These are phyloP conservation scores for Zonitis immaculata DNA, from an alignment of 2,888 invertebrate genomes.

Conservation along the genomic window DNA sequence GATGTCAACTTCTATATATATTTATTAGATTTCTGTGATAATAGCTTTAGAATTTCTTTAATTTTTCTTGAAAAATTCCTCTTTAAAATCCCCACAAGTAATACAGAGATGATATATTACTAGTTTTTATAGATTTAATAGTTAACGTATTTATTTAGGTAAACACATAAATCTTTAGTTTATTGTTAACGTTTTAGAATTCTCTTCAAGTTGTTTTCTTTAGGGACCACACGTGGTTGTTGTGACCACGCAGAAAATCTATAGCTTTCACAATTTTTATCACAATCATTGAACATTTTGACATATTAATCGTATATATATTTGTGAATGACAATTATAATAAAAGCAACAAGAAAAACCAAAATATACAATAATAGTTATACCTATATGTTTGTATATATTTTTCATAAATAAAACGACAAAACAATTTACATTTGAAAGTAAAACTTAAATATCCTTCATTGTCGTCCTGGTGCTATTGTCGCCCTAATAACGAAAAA, in stretches of 20 bases:
- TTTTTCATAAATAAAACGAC: constrained; percentile 31
- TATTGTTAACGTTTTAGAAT: constrained; percentile 26
- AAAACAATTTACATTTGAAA: constrained; percentile 42
- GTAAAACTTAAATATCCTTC: constrained; percentile 42
- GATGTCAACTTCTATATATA: background rate
- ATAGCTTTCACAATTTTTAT: constrained; percentile 16
- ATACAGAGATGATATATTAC: constrained; percentile 1
- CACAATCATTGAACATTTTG: constrained; percentile 10
- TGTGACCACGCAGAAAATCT: constrained; percentile 23
- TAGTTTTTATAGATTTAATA: constrained; percentile 7
- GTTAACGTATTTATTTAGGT: constrained; percentile 17
- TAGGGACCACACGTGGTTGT: constrained; percentile 29
- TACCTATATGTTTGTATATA: too few relatives aligned
- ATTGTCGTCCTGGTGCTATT: constrained; percentile 31
- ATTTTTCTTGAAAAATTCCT: background rate
- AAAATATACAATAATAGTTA: too few relatives aligned
- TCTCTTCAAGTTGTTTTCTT: constrained; percentile 18
- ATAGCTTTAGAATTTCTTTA: background rate
- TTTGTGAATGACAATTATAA: background rate
- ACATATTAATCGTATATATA: constrained; percentile 15
- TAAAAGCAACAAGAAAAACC: too few relatives aligned
- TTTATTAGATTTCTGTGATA: background rate
- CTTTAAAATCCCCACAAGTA: background rate
- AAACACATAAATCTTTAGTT: constrained; percentile 30
- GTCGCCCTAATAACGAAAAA: too few relatives aligned